phyloP scores from a whole-genome alignment of 2,888 invertebrate species.

The Eupithecia exiguata region DNA sequence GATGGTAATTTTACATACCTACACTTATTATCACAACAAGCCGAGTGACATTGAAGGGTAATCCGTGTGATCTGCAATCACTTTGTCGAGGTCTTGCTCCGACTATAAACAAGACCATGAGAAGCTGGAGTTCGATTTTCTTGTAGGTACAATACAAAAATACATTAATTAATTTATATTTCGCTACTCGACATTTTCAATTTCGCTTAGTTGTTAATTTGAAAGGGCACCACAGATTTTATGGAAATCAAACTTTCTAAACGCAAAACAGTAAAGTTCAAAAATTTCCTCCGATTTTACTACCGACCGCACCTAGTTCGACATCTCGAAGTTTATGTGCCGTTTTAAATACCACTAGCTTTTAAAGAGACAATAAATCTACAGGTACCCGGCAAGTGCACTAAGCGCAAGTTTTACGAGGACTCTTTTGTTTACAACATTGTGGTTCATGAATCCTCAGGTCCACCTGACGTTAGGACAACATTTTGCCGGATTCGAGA shows the following conservation, averaged over 20 bases:
- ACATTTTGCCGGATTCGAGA: slow-evolving; percentile 47
- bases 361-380: slow-evolving; percentile 46
- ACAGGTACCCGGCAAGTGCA: slow-evolving; percentile 57
- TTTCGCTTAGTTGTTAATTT: not conserved
- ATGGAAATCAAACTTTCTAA: slow-evolving; percentile 25
- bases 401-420: slow-evolving; percentile 51
- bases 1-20: slow-evolving; percentile 63
- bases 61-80: slow-evolving; percentile 60
- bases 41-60: slow-evolving; percentile 55
- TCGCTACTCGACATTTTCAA: not conserved
- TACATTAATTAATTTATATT: not conserved
- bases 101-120: not conserved
- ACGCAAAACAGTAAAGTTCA: slow-evolving; percentile 20
- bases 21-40: slow-evolving; percentile 60
- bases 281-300: slow-evolving; percentile 31
- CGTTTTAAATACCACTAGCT: slow-evolving; percentile 40
- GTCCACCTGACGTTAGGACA: slow-evolving; percentile 53
- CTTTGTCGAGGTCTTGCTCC: slow-evolving; percentile 51
- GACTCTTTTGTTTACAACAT: slow-evolving; percentile 56
- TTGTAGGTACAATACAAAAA: not conserved
- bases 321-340: slow-evolving; percentile 30
- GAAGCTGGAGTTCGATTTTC: not conserved
- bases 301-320: slow-evolving; percentile 39
- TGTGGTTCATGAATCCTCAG: slow-evolving; percentile 57
- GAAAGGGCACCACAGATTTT: slow-evolving; percentile 22